Conservation (phyloP, 2,113 vertebrate genomes). For the Ascaphus truei region DNA sequence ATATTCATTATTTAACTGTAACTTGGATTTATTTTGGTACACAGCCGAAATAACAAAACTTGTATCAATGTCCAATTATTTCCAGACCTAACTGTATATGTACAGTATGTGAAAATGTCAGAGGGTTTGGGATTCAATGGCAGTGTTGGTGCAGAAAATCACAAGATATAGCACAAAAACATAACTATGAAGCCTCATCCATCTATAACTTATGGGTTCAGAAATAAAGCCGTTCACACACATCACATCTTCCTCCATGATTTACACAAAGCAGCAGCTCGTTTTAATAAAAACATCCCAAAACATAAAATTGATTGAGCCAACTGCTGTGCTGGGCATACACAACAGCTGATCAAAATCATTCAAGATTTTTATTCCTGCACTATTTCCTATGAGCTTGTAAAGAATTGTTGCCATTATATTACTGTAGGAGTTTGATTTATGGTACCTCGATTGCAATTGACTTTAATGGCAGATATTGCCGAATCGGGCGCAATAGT, state of each 20-base stretch:
- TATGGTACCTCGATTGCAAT: constrained; percentile 10
- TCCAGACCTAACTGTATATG: too few relatives aligned
- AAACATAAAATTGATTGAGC: constrained; percentile 70
- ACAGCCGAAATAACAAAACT: too few relatives aligned
- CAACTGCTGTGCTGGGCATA: constrained; percentile 64
- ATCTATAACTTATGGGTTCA: constrained; percentile 23
- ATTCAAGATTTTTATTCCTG: constrained; percentile 60
- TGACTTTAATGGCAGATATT: too few relatives aligned
- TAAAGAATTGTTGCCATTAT: constrained; percentile 36
- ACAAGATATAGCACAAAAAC: too few relatives aligned
- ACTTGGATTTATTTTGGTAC: too few relatives aligned
- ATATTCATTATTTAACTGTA: too few relatives aligned
- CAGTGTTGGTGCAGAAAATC: too few relatives aligned
- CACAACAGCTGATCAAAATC: constrained; percentile 63
- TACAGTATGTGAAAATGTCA: too few relatives aligned
- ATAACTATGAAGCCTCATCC: too few relatives aligned
- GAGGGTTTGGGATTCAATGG: too few relatives aligned
- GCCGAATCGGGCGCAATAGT: too few relatives aligned
- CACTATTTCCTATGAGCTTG: constrained; percentile 49
- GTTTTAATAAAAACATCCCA: constrained; percentile 67
- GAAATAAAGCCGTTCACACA: constrained; percentile 40
- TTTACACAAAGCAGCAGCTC: constrained; percentile 64
- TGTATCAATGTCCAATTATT: too few relatives aligned
- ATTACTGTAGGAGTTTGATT: constrained; percentile 35
- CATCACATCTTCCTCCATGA: constrained; percentile 56